Conservation (phyloP, 2,797 vertebrate species). For the Anniella stebbinsi region DNA sequence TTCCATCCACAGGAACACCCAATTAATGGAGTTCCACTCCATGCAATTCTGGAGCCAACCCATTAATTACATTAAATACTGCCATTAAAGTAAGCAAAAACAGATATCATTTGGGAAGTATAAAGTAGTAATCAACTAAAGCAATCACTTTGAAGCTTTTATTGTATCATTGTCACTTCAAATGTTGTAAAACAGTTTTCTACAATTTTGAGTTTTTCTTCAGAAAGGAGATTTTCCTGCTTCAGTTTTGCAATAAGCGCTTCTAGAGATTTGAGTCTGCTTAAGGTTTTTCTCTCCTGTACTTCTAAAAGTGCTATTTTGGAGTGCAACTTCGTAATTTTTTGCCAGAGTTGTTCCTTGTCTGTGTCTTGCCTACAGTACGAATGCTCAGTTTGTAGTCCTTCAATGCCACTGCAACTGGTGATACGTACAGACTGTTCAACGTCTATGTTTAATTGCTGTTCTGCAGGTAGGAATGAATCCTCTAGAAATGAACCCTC, state of each 20-base stretch:
- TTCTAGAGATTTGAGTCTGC: constrained; percentile 85
- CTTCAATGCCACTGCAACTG: constrained; percentile 62
- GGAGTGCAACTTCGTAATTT: constrained; percentile 85
- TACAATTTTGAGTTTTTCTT: constrained; percentile 86
- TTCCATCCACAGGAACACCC: neutral
- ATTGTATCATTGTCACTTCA: constrained; percentile 79
- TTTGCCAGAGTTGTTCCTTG: constrained; percentile 86
- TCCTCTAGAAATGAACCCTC: constrained; percentile 62
- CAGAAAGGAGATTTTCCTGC: constrained; percentile 83
- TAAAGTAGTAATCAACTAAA: constrained; percentile 1
- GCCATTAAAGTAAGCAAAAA: neutral
- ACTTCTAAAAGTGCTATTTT: constrained; percentile 86
- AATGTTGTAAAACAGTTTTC: constrained; percentile 84
- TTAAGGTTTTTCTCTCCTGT: constrained; percentile 84
- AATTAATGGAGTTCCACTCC: neutral
- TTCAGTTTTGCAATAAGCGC: constrained; percentile 81
- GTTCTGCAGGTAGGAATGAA: constrained; percentile 64
- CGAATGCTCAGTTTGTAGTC: constrained; percentile 84
- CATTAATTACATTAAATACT: neutral
- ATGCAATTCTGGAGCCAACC: neutral
- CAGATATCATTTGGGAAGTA: neutral
- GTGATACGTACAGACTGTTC: constrained; percentile 60
- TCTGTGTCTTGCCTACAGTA: constrained; percentile 85
- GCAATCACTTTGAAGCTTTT: constrained; percentile 48
- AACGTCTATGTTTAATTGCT: constrained; percentile 61